Evolutionary conservation across 2,888 invertebrate genomes (phyloP), one percentile per base, ranked within the genome.

Genomic region (Caenorhabditis sp.): DNA sequence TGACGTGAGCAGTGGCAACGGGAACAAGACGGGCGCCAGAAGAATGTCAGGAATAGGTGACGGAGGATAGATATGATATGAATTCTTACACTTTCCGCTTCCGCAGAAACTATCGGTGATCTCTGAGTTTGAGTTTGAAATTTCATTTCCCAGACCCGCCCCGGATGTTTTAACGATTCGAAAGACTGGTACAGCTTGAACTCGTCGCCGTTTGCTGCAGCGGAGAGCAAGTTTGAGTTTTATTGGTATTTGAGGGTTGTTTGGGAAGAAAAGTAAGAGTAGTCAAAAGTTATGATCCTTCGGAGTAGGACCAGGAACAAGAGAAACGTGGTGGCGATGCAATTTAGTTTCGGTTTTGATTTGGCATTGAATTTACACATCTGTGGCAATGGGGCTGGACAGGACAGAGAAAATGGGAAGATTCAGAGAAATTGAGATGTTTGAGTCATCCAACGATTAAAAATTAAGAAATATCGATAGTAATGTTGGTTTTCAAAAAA

Each of bases 241-340:
- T 67, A 76, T 67, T 35, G 74, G 40, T 67, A 65, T 74, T 74
- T 67, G 61, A 35, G 20, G 28, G 24, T 53, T 44, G 24, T 60
- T 44, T 51, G 51, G 40, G n/a, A 60, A 15, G 44, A 51, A 3
- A 13, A 32, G 3, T 20, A 40, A 44, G 55, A 22, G 6, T 13
- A 32, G 67, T 76, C 60, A 76, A 76, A 76, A 67, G 61, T 76
- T 67, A 76, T 67, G 76, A 61, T 76, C 67, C 53, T 37, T n/a
- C n/a, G n/a, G n/a, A n/a, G n/a, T 55, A 35, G 40, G 40, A 51
- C 76, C 32, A 32, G 32, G 5, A 68, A 28, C 53, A 67, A 51
- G 76, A n/a, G n/a, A n/a, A n/a, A n/a, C n/a, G n/a, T n/a, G n/a
- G n/a, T n/a, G n/a, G n/a, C n/a, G n/a, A n/a, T n/a, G n/a, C n/a